These are phyloP conservation scores for Cyprinodon tularosa DNA, from an alignment of 2,113 vertebrate genomes.

Conservation along the genomic window DNA sequence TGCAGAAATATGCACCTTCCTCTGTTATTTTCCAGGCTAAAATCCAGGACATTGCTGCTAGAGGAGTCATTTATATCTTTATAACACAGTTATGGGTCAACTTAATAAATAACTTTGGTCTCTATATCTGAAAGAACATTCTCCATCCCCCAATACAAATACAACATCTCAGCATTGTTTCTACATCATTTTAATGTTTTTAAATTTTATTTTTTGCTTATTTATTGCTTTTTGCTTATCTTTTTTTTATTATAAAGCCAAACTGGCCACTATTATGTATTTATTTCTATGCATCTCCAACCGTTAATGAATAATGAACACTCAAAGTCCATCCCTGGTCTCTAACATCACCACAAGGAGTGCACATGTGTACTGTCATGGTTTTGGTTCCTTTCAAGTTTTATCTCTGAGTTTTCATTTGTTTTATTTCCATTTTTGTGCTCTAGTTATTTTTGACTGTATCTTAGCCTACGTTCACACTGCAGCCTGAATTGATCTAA, in stretches of 20 bases:
- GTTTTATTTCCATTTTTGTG: too few relatives aligned
- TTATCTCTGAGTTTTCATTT: too few relatives aligned
- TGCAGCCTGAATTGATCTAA: too few relatives aligned
- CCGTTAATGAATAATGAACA: neutral
- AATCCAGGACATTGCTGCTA: conserved; percentile 28
- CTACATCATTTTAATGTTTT: neutral
- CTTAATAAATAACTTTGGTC: conserved; percentile 4
- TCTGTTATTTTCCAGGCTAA: conserved; percentile 43
- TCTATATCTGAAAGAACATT: neutral
- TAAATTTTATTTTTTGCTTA: neutral
- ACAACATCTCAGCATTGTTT: neutral
- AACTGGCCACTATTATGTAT: conserved; percentile 3
- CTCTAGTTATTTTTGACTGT: too few relatives aligned
- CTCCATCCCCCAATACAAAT: neutral
- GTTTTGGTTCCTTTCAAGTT: too few relatives aligned
- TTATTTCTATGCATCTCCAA: neutral
- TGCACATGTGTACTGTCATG: neutral
- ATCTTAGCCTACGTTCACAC: too few relatives aligned
- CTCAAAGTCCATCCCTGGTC: neutral
- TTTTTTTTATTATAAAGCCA: neutral
- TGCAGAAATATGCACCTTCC: conserved; percentile 34
- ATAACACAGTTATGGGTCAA: conserved; percentile 53
- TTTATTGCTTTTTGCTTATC: neutral
- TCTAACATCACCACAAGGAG: neutral
- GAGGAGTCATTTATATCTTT: conserved; percentile 32